Evolutionary conservation across 2,113 vertebrate genomes (phyloP), one percentile per base, ranked within the genome.

Genomic region (human): DNA sequence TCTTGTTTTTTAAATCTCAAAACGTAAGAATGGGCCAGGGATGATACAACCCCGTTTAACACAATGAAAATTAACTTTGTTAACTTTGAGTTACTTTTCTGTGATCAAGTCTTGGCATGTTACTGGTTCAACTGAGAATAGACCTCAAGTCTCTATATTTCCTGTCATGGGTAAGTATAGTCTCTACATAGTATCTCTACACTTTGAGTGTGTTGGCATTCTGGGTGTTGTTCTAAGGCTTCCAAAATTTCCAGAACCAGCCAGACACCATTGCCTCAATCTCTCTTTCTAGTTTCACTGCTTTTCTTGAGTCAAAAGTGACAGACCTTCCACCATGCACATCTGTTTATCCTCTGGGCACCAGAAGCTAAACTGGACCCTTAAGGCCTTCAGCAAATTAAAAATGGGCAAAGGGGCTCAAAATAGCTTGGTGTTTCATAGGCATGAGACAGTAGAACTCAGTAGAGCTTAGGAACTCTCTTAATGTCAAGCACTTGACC

Each of bases 31-130:
- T 64, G 66, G 10, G 40, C 78, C 9, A 79, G 57, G 22, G 17
- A 72, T 96, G 75, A 92, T 92, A 57, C 2, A 64, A 43, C 4
- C 72, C 10, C 38, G 68, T 61, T 85, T 43, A 87, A 82, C 32
- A 61, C 43, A 78, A 5, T 72, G 40, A 85, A 86, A 85, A 73
- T 43, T 59, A 68, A 96, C 5, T 70, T 90, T 82, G 27, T 76
- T 97, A 96, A 90, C 38, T 95, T 76, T 80, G 16, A 78, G 13
- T 78, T 72, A 57, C 59, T 87, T 95, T 72, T 72, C 61, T 84
- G 80, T 95, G 38, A 66, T 91, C 3, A 57, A 95, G 30, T 91
- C 38, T 73, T 76, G 35, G 32, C 17, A 57, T 92, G 6, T 93
- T 93, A 43, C 35, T 86, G 66, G 25, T 22, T 8, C 10, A 80